Base-by-base conservation (phyloP, 1,140 invertebrate species). In the Elymnias hypermnestra region DNA sequence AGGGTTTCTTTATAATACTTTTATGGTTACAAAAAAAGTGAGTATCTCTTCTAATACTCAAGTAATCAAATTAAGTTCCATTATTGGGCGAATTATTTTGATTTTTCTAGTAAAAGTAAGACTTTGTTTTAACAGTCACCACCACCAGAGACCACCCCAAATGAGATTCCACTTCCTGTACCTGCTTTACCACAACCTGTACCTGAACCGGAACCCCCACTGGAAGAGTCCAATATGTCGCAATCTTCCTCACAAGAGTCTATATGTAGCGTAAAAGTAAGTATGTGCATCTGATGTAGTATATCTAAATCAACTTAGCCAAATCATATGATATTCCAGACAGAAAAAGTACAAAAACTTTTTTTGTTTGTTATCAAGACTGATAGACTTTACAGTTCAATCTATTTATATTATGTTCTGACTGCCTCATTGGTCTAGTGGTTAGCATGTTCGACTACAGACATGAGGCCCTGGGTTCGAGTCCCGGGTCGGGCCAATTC, bases 161-260 rank as follows among this genome's bases (percentile, higher is more conserved):
- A n/a, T n/a, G n/a, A n/a, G n/a, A n/a, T n/a, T n/a, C n/a, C n/a
- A n/a, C n/a, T 22, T 6, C 21, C 2, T 2, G 2, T 22, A 22
- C 21, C 21, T 5, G 21, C 21, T 2, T 5, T 22, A 2, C 25
- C 25, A 15, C 14, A 17, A 18, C 18, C 21, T 0, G 36, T 23
- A 25, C 25, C 44, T 8, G 35, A 12, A 18, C 39, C 53, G 5
- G 5, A 29, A 21, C 44, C 44, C 5, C 13, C 19, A 7, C 42
- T 47, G 1, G 61, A 68, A 15, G 72, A 76, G 21, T 63, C 56
- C 0, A 70, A 65, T 29, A 45, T 56, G n/a, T 81, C 76, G 0
- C 73, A 75, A 31, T 64, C 57, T 22, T 78, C 76, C 0, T 81
- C 76, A 0, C 73, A 81, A 37, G 73, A 72, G 6, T 81, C 76